Evolutionary conservation across 2,113 vertebrate species (phyloP).

Genomic region (Gymnobelideus leadbeateri): DNA sequence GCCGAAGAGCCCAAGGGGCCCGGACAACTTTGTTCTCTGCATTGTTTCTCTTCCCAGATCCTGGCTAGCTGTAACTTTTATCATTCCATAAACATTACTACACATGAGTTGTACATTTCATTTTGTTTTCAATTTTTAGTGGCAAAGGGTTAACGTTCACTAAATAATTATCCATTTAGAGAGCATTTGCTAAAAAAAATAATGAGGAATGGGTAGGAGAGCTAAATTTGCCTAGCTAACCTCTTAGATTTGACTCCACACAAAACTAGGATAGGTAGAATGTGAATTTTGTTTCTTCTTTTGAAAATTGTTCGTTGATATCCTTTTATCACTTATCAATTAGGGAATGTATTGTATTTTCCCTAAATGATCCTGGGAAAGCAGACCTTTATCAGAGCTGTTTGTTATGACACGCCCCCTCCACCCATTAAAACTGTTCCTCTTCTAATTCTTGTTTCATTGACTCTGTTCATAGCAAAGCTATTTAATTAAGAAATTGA

Average conservation of each 20-base stretch:
- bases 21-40: not conserved
- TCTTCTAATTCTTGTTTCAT: too few species aligned
- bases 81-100: not conserved
- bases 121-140: not conserved
- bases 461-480: too few species aligned
- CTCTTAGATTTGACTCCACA: not conserved
- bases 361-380: not conserved
- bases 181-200: not conserved
- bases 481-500: too few species aligned
- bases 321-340: not conserved
- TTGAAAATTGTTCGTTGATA: not conserved
- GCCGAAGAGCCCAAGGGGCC: not conserved
- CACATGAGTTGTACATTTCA: not conserved
- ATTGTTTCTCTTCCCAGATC: not conserved
- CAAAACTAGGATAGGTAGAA: not conserved
- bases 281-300: not conserved
- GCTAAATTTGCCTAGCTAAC: not conserved
- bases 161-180: not conserved
- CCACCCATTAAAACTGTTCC: too few species aligned
- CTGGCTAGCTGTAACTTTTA: not conserved
- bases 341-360: not conserved
- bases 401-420: not conserved
- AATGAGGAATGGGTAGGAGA: not conserved
- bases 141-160: not conserved
- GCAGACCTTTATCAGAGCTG: not conserved